Percentiles rank a stretch among this genome's conserved stretches.
phyloP scores from a whole-genome alignment of 2,113 vertebrate species.

The Micronycteris hirsuta region DNA sequence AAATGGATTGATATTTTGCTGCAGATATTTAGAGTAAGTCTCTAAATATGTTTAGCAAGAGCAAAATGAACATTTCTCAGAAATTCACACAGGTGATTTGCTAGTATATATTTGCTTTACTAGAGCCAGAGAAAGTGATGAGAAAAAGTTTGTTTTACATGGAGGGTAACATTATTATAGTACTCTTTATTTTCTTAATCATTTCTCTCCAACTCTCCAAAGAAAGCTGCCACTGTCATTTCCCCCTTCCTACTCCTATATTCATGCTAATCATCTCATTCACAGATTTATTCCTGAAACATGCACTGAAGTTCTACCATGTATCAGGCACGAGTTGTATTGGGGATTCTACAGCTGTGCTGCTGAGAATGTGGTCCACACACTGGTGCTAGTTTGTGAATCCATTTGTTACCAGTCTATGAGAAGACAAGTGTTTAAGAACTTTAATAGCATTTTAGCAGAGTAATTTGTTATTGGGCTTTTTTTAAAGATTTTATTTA shows the following conservation, averaged over 20 bases:
- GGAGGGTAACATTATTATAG: not conserved
- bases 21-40: not conserved
- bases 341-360: not conserved
- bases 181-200: not conserved
- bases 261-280: not conserved
- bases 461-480: not conserved
- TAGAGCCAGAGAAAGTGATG: not conserved
- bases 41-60: not conserved
- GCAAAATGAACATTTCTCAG: conserved; percentile 29
- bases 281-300: not conserved
- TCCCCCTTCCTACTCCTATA: not conserved
- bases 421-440: not conserved
- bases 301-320: not conserved
- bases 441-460: not conserved
- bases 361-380: not conserved
- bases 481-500: no score
- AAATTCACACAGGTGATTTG: not conserved
- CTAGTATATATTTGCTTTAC: not conserved
- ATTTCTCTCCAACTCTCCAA: not conserved
- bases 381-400: not conserved
- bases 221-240: not conserved
- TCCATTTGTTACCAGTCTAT: not conserved
- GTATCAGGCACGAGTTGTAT: not conserved
- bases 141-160: not conserved
- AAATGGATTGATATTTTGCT: not conserved